Evolutionary conservation across 2,888 invertebrate species (phyloP), one percentile per base, ranked within the genome.

Genomic region (Odiellus spinosus): DNA sequence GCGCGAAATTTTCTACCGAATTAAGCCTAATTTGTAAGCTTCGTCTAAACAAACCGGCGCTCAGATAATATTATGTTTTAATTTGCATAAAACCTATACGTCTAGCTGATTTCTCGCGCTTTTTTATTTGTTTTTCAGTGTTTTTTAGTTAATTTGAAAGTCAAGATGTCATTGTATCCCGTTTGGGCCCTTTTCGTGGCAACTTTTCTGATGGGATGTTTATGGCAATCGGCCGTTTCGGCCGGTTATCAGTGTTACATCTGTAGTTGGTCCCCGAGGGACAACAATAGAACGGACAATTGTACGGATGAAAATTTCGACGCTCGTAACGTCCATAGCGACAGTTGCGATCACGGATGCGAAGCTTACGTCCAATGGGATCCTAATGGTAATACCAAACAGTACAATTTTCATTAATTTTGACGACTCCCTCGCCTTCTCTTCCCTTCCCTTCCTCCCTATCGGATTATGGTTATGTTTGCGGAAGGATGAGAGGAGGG

Each of bases 221-320:
- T 26, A 26, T 26, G 26, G 26, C 26, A 26, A 26, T 26, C 26
- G 26, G 8, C 5, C 26, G 26, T 26, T 4, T 26, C 8, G 26
- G 26, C 26, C 26, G 26, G 26, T 6, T 26, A 26, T 26, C 38
- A 12, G 38, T 38, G 38, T 38, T 38, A 38, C 38, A 38, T 38
- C 38, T 38, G 38, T 38, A 38, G 38, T 18, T 38, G 38, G 38
- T 17, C 17, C 18, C 38, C 38, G 8, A 18, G 18, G 17, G 38
- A 38, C 18, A 38, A 14, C 18, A 38, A 38, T 14, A 15, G 18
- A 18, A 38, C 38, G 8, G 38, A 38, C 14, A 15, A 38, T 38
- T 38, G 38, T 18, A 38, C 38, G n/a, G 38, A 38, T 14, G 38
- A 38, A 15, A 38, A 38, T 18, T 38, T 38, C 38, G 17, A 38